These are phyloP conservation scores for Blomia tropicalis DNA, from an alignment of 2,888 invertebrate species.

Conservation along the genomic window DNA sequence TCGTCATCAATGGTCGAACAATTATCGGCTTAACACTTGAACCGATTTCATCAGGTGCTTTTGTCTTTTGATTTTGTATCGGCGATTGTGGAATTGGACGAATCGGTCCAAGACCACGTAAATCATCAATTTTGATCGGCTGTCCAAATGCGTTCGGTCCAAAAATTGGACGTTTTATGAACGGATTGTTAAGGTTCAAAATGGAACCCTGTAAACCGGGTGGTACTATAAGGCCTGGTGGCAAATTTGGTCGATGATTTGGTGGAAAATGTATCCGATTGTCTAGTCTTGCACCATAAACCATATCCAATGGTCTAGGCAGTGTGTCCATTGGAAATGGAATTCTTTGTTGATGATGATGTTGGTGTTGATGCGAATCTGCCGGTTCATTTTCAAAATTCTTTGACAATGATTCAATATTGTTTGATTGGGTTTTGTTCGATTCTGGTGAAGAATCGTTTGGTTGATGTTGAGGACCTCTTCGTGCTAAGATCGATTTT, in stretches of 20 bases:
- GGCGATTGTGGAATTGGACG: conserved; percentile 8
- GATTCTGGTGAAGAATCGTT: background rate
- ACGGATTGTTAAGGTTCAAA: background rate
- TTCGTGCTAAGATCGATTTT: conserved; percentile 3
- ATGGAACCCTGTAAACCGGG: background rate
- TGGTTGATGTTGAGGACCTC: conserved; percentile 18
- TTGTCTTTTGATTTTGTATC: background rate
- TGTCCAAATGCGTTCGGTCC: background rate
- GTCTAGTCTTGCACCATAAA: background rate
- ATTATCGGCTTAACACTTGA: background rate
- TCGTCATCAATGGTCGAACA: background rate
- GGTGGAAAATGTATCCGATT: conserved; percentile 5
- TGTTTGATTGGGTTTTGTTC: background rate
- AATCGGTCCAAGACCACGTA: background rate
- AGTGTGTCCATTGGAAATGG: background rate
- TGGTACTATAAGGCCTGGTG: background rate
- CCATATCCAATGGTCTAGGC: background rate
- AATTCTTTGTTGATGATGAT: background rate
- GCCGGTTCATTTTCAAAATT: background rate
- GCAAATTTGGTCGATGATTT: background rate
- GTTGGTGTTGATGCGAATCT: background rate
- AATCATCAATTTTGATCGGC: background rate
- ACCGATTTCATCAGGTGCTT: background rate
- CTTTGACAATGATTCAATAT: background rate
- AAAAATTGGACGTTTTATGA: background rate